phyloP scores from a whole-genome alignment of 2,888 invertebrate genomes.

The Tenodera sinensis region DNA sequence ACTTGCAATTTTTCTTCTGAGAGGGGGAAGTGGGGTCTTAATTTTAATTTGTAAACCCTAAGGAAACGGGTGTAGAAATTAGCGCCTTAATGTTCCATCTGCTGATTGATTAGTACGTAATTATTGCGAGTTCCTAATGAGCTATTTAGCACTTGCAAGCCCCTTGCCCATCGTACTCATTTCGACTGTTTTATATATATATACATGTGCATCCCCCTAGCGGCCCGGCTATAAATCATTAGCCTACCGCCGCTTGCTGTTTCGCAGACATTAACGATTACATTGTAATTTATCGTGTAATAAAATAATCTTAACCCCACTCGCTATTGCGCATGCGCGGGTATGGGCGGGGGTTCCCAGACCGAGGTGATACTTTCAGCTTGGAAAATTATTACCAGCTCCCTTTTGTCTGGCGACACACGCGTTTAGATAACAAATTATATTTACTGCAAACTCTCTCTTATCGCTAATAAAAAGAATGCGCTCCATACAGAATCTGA shows the following conservation, averaged over 20 bases:
- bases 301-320: constrained; percentile 5
- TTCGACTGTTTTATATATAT: background rate
- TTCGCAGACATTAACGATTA: constrained; percentile 10
- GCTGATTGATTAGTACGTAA: background rate
- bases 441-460: background rate
- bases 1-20: background rate
- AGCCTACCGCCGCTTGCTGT: background rate
- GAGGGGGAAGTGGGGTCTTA: background rate
- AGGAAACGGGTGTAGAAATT: background rate
- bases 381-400: background rate
- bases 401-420: background rate
- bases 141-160: background rate
- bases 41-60: background rate
- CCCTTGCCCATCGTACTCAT: background rate
- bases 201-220: background rate
- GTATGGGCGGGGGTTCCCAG: background rate
- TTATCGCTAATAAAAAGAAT: background rate
- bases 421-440: background rate
- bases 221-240: background rate
- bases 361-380: background rate
- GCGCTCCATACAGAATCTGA: background rate
- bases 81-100: background rate
- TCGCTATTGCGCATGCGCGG: background rate
- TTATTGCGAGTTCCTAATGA: background rate
- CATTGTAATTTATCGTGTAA: constrained; percentile 10